These are phyloP conservation scores for Dendrolimus punctatus DNA, from an alignment of 1,140 invertebrate species.

Conservation along the genomic window DNA sequence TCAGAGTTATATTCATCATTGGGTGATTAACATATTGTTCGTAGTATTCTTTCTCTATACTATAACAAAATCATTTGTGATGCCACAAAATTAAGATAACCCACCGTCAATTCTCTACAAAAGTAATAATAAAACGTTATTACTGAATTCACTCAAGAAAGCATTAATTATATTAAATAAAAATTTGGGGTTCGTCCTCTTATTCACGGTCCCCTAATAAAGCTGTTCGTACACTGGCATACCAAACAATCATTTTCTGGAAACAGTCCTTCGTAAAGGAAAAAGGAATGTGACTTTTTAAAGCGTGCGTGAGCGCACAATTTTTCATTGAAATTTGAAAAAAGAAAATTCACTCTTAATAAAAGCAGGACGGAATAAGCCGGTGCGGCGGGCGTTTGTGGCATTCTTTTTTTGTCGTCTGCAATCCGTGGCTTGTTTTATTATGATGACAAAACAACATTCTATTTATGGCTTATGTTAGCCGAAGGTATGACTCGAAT, in stretches of 20 bases:
- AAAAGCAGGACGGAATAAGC: conserved; percentile 37
- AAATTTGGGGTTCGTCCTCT: conserved; percentile 18
- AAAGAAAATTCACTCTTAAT: conserved; percentile 44
- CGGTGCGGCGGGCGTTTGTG: conserved; percentile 27
- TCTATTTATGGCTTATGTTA: conserved; percentile 18
- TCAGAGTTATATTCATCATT: too few relatives aligned
- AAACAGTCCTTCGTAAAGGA: conserved; percentile 49
- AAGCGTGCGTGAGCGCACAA: conserved; percentile 40
- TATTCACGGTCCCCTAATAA: conserved; percentile 37
- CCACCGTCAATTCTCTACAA: too few relatives aligned
- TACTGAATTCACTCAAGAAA: too few relatives aligned
- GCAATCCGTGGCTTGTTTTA: conserved; percentile 39
- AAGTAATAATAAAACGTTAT: too few relatives aligned
- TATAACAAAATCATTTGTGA: too few relatives aligned
- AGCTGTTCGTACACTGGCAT: conserved; percentile 48
- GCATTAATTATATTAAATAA: conserved; percentile 1
- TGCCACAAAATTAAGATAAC: too few relatives aligned
- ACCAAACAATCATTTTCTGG: conserved; percentile 55
- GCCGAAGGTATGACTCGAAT: conserved; percentile 11
- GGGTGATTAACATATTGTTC: too few relatives aligned
- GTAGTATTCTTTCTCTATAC: too few relatives aligned
- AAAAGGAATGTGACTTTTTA: conserved; percentile 51
- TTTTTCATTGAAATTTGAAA: conserved; percentile 62
- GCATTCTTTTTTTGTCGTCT: conserved; percentile 38
- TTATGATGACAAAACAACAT: conserved; percentile 34